These are phyloP conservation scores for Lasioglossum malachurum DNA, from an alignment of 2,888 invertebrate species.

Conservation along the genomic window DNA sequence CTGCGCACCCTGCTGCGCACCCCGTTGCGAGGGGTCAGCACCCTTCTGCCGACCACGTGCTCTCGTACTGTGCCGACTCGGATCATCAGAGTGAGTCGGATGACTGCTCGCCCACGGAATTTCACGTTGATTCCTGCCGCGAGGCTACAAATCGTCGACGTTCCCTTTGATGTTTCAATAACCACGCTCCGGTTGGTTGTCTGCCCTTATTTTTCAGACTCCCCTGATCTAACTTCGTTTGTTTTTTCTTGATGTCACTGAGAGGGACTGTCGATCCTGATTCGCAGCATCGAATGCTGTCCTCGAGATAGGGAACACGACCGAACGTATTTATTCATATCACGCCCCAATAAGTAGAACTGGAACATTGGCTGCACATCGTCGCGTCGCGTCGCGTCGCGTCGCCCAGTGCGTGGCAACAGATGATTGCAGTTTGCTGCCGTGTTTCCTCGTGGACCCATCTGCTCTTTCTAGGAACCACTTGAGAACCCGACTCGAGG, in stretches of 20 bases:
- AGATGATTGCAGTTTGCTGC: conserved; percentile 15
- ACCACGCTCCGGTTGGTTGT: neutral
- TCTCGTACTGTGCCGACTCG: conserved; percentile 19
- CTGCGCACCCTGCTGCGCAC: conserved; percentile 68
- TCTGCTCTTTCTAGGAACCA: conserved; percentile 55
- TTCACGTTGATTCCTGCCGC: neutral
- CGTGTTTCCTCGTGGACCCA: conserved; percentile 33
- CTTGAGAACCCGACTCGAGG: conserved; percentile 28
- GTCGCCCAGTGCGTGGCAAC: neutral
- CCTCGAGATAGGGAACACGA: neutral
- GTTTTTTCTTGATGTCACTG: neutral
- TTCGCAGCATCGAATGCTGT: neutral
- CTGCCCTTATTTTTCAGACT: neutral
- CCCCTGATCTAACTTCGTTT: neutral
- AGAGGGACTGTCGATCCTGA: neutral
- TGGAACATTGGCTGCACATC: neutral
- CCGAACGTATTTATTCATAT: neutral
- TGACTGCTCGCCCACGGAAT: neutral
- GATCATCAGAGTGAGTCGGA: neutral
- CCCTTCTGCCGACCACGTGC: conserved; percentile 61
- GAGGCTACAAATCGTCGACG: conserved; percentile 17
- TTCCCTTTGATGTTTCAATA: conserved; percentile 36
- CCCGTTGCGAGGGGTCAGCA: conserved; percentile 72
- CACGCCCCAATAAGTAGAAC: too few species aligned
- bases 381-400: too few species aligned